phyloP scores from a whole-genome alignment of 2,113 vertebrate species.

The Prinia subflava region DNA sequence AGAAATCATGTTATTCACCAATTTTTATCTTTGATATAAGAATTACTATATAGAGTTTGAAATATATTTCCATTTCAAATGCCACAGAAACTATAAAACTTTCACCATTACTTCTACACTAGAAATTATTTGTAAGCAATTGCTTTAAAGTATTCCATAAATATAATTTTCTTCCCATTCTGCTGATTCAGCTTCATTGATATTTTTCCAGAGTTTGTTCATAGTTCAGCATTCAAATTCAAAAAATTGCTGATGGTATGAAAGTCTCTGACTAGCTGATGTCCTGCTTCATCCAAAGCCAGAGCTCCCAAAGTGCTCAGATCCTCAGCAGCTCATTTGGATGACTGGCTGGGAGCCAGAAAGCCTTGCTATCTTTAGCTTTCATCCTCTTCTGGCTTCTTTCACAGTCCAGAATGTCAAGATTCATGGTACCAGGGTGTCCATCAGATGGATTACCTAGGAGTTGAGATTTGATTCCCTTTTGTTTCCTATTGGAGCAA shows the following conservation, averaged over 20 bases:
- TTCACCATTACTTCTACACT: background rate
- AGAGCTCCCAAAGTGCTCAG: background rate
- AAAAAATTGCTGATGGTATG: background rate
- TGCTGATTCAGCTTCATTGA: background rate
- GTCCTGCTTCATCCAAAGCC: background rate
- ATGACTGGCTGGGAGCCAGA: background rate
- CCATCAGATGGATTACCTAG: background rate
- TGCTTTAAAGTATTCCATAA: background rate
- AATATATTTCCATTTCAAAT: background rate
- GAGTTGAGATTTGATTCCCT: background rate
- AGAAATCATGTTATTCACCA: background rate
- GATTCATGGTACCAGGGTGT: background rate
- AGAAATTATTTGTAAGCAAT: background rate
- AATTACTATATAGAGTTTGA: background rate
- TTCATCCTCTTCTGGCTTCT: slow-evolving; percentile 6
- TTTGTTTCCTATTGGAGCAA: slow-evolving; percentile 11
- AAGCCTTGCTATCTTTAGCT: slow-evolving; percentile 1
- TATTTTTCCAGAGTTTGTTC: background rate
- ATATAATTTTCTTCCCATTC: background rate
- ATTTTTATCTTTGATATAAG: background rate
- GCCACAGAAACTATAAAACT: background rate
- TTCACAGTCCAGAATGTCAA: background rate
- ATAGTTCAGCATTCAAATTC: background rate
- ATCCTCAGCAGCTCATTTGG: background rate
- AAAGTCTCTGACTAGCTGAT: background rate